Conservation (phyloP, 2,113 vertebrate genomes). For the Datnioides undecimradiatus region DNA sequence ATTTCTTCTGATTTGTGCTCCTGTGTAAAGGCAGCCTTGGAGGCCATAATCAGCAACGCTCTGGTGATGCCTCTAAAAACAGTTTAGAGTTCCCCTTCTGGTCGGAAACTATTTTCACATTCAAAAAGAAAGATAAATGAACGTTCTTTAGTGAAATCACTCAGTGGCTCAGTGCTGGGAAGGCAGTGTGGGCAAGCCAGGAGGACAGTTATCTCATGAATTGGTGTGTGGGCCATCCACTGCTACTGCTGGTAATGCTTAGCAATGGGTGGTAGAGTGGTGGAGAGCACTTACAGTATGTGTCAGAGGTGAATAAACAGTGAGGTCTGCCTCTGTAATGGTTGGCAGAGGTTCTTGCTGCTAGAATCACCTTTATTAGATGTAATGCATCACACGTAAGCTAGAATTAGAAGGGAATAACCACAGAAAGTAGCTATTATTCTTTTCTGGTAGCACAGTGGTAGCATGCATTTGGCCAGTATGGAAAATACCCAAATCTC, state of each 20-base stretch:
- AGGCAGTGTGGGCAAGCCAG: conserved; percentile 68
- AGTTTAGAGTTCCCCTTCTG: conserved; percentile 52
- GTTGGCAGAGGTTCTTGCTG: conserved; percentile 55
- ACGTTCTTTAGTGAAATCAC: conserved; percentile 65
- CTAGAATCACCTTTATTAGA: conserved; percentile 59
- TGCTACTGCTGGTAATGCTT: conserved; percentile 59
- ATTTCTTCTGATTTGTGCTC: conserved; percentile 9
- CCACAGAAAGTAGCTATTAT: conserved; percentile 28
- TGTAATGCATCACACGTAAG: conserved; percentile 30
- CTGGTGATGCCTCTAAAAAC: conserved; percentile 66
- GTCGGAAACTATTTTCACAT: conserved; percentile 72
- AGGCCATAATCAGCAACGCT: conserved; percentile 65
- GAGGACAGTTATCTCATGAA: conserved; percentile 50
- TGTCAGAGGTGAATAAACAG: conserved; percentile 61
- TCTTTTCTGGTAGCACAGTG: conserved; percentile 24
- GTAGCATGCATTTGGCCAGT: background rate
- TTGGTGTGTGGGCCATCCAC: conserved; percentile 70
- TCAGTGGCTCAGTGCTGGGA: conserved; percentile 75
- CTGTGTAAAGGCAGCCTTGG: conserved; percentile 49
- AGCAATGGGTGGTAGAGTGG: conserved; percentile 67
- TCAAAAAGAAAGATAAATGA: conserved; percentile 70
- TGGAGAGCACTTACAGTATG: conserved; percentile 55
- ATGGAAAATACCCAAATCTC: background rate
- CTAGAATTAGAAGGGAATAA: conserved; percentile 35
- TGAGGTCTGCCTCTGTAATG: conserved; percentile 70